Percentiles rank a stretch among this genome's conserved stretches.
These are phyloP conservation scores for Melanostoma mellinum DNA, from an alignment of 2,888 invertebrate species.

Conservation along the genomic window DNA sequence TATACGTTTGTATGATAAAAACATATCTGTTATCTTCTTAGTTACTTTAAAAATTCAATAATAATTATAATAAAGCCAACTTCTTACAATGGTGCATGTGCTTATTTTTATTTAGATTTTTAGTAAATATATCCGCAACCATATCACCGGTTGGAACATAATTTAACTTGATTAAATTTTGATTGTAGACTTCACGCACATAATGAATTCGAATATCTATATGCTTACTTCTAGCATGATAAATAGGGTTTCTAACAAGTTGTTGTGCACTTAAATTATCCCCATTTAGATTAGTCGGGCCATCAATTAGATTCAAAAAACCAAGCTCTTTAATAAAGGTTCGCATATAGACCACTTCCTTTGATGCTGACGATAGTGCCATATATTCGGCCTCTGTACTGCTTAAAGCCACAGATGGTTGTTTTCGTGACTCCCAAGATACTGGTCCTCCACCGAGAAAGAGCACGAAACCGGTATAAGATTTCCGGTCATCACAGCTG, in stretches of 20 bases:
- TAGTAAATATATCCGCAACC: constrained; percentile 54
- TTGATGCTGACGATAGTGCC: neutral
- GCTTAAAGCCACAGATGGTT: constrained; percentile 56
- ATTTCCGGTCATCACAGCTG: constrained; percentile 42
- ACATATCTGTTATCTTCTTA: neutral
- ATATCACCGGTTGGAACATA: constrained; percentile 23
- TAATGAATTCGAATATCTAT: constrained; percentile 44
- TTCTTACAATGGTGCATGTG: constrained; percentile 6
- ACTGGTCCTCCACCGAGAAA: constrained; percentile 28
- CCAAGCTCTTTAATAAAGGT: constrained; percentile 17
- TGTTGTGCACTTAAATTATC: constrained; percentile 58
- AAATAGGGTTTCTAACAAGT: constrained; percentile 54
- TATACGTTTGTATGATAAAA: neutral
- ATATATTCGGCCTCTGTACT: constrained; percentile 45
- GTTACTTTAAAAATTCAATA: neutral
- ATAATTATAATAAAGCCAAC: neutral
- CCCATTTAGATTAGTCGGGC: constrained; percentile 2
- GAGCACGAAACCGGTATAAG: constrained; percentile 58
- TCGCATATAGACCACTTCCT: constrained; percentile 52
- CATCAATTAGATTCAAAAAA: neutral
- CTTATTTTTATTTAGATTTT: constrained; percentile 46
- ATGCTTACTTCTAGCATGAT: constrained; percentile 48
- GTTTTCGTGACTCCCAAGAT: constrained; percentile 57
- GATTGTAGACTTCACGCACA: neutral
- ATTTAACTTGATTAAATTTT: constrained; percentile 6